These are phyloP conservation scores for Tipula helvola DNA, from an alignment of 2,888 invertebrate genomes.

Conservation along the genomic window DNA sequence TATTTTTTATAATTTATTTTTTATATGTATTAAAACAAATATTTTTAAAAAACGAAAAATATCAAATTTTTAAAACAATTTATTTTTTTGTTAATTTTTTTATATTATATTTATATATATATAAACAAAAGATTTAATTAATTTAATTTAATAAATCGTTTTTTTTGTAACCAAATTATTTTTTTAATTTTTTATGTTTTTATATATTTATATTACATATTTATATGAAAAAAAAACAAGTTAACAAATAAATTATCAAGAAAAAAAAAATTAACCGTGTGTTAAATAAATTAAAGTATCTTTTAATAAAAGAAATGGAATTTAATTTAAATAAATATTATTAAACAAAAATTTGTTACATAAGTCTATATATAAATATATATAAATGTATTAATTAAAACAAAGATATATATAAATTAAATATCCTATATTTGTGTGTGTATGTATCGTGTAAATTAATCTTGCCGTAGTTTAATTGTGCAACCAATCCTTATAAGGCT, in stretches of 20 bases:
- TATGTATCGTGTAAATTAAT: background rate
- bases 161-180: background rate
- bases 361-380: background rate
- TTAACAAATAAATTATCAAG: background rate
- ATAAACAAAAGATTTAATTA: background rate
- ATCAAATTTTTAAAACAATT: background rate
- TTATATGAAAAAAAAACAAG: background rate
- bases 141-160: background rate
- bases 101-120: background rate
- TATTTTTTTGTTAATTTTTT: background rate
- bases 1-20: background rate
- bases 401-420: background rate
- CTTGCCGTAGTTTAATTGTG: background rate
- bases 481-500: background rate
- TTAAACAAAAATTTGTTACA: background rate
- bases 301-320: slow-evolving; percentile 4
- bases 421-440: background rate
- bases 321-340: background rate
- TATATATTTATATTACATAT: background rate
- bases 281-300: background rate
- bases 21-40: background rate
- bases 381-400: background rate
- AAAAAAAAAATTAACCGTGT: background rate
- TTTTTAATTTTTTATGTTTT: background rate
- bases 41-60: background rate